Conservation (phyloP, 2,797 vertebrate genomes). For the Australoheros facetus region DNA sequence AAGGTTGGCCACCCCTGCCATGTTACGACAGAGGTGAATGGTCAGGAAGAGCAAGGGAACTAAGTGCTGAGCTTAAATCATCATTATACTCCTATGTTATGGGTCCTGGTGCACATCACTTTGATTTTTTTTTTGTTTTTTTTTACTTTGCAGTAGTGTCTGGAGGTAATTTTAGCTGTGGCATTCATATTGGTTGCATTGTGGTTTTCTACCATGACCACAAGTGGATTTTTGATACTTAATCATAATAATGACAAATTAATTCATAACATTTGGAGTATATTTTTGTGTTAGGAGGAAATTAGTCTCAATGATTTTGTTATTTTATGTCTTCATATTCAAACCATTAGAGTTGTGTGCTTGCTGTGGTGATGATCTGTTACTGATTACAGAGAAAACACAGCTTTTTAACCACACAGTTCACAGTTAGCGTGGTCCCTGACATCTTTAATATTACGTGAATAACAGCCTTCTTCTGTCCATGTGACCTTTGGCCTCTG, state of each 20-base stretch:
- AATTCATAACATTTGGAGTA: constrained; percentile 20
- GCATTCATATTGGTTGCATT: neutral
- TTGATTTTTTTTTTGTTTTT: neutral
- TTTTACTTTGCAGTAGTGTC: neutral
- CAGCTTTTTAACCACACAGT: neutral
- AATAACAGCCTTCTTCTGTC: constrained; percentile 45
- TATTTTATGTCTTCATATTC: constrained; percentile 9
- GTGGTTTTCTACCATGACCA: neutral
- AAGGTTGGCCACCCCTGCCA: neutral
- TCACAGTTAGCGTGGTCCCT: constrained; percentile 42
- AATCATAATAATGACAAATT: constrained; percentile 22
- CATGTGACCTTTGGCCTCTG: constrained; percentile 43
- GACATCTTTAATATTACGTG: constrained; percentile 25
- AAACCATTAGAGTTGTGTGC: neutral
- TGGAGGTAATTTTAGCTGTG: constrained; percentile 33
- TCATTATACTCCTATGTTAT: neutral
- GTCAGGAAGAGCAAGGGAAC: neutral
- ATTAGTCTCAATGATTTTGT: neutral
- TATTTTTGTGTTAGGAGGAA: neutral
- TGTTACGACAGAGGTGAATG: neutral
- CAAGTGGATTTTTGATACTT: neutral
- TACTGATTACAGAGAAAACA: constrained; percentile 10
- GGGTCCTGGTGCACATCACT: neutral
- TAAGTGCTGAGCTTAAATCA: constrained; percentile 1
- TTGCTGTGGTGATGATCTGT: neutral